These are phyloP conservation scores for Mechanitis messenoides DNA, from an alignment of 2,888 invertebrate species.

Conservation along the genomic window DNA sequence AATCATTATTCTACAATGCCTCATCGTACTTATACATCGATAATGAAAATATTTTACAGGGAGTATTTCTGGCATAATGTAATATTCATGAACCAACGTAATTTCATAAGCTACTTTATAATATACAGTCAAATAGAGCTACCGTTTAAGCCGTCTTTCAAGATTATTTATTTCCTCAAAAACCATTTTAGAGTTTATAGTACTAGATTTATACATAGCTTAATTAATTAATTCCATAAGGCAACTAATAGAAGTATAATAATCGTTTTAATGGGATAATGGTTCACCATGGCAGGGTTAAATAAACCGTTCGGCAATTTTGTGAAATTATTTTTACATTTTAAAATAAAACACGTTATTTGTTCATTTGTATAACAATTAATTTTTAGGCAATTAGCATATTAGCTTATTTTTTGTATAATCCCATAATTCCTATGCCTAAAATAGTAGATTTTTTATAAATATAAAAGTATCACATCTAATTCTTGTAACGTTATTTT, in stretches of 20 bases:
- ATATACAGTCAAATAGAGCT: slow-evolving; percentile 15
- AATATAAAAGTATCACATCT: not conserved
- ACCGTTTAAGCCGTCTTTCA: slow-evolving; percentile 16
- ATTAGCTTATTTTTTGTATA: not conserved
- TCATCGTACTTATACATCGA: slow-evolving; percentile 6
- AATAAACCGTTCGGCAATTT: slow-evolving; percentile 26
- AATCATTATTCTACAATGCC: slow-evolving; percentile 8
- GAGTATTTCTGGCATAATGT: slow-evolving; percentile 12
- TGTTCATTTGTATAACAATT: too few relatives aligned
- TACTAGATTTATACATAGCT: slow-evolving; percentile 24
- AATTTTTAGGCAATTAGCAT: not conserved
- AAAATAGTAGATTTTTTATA: not conserved
- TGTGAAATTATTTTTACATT: slow-evolving; percentile 27
- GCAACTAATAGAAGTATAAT: slow-evolving; percentile 23
- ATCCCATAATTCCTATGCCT: not conserved
- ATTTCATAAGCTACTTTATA: slow-evolving; percentile 9
- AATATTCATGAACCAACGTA: slow-evolving; percentile 22
- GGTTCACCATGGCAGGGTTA: slow-evolving; percentile 21
- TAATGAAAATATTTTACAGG: slow-evolving; percentile 11
- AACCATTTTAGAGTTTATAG: slow-evolving; percentile 21
- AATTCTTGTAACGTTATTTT: slow-evolving; percentile 8
- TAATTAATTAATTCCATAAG: slow-evolving; percentile 28
- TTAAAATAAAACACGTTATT: slow-evolving; percentile 9
- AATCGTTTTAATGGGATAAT: slow-evolving; percentile 26
- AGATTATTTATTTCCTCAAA: slow-evolving; percentile 27